These are phyloP conservation scores for Drosophila nikananu DNA, from an alignment of 1,140 invertebrate species.

Conservation along the genomic window DNA sequence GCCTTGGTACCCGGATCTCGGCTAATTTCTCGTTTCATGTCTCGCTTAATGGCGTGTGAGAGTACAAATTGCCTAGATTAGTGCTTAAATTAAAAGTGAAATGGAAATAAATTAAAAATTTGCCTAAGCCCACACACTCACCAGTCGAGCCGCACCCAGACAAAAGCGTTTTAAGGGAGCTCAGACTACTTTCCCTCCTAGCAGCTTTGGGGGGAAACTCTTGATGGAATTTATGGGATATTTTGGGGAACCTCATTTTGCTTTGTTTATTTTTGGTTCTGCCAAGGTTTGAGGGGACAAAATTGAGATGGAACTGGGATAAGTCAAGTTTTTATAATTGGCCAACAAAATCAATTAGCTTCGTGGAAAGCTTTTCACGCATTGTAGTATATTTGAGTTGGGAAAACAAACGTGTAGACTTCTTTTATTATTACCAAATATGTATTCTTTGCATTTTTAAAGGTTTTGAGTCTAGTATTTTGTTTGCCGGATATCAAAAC, in stretches of 20 bases:
- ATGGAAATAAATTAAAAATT: slow-evolving; percentile 84
- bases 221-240: slow-evolving; percentile 57
- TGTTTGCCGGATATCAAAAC: not conserved
- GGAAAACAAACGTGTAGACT: too few relatives aligned
- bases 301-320: slow-evolving; percentile 2
- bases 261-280: slow-evolving; percentile 40
- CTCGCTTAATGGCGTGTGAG: slow-evolving; percentile 78
- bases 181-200: slow-evolving; percentile 24
- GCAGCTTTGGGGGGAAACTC: slow-evolving; percentile 27
- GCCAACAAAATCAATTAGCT: slow-evolving; percentile 69
- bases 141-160: slow-evolving; percentile 4
- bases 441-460: too few relatives aligned
- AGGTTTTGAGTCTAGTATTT: too few relatives aligned
- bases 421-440: not conserved
- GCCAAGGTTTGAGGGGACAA: not conserved
- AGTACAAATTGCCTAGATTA: slow-evolving; percentile 84
- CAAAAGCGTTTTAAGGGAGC: slow-evolving; percentile 27
- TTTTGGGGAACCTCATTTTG: slow-evolving; percentile 14
- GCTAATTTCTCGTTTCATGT: slow-evolving; percentile 52
- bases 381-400: not conserved
- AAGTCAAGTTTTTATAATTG: slow-evolving; percentile 69
- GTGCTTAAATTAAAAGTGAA: slow-evolving; percentile 82
- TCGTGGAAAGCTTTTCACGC: not conserved
- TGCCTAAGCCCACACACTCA: slow-evolving; percentile 39
- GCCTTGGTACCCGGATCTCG: slow-evolving; percentile 27